Base-by-base conservation (phyloP, 2,797 vertebrate genomes). In the Parauchenoglanis ngamensis region DNA sequence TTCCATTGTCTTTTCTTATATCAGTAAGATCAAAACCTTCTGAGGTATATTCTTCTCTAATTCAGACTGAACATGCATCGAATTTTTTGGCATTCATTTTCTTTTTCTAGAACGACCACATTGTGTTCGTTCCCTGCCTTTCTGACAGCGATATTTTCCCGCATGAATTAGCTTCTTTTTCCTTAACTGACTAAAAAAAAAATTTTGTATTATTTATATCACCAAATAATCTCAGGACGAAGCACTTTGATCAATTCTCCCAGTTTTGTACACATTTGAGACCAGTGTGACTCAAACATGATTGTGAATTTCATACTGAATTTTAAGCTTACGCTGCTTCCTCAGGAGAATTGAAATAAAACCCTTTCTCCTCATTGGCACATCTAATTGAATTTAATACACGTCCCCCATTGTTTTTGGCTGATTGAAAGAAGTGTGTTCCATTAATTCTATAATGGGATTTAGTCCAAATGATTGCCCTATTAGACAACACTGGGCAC, bases 401-500 rank as follows among this genome's bases (percentile, higher is more conserved):
- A 90, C 89, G 90, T 86, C 87, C 89, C 91, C 92, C 25, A 79
- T 92, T 94, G 92, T 91, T 94, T 91, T 88, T 86, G 90, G 85
- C 90, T 89, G 83, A 91, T 90, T 90, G 90, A 91, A 91, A 94
- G 92, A 91, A 94, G 89, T 91, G 72, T 35, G 70, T 83, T 78
- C 91, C 90, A 92, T 94, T 93, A 90, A 89, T 94, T 93, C 92
- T 94, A 91, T 94, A 93, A 94, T 93, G 90, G 89, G 90, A 89
- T 94, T 94, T 91, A 93, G 93, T 93, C 92, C 93, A 94, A 95
- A 94, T 94, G 88, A 95, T 95, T 93, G 94, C 91, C 91, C 93
- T 93, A 93, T 94, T 94, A 94, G 90, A 93, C 88, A 85, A 86
- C 88, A 78, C 90, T 89, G 89, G 91, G 92, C 88, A 92, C 88